Evolutionary conservation across 1,140 invertebrate species (phyloP), one percentile per base, ranked within the genome.

Genomic region (Ceratina japonica): DNA sequence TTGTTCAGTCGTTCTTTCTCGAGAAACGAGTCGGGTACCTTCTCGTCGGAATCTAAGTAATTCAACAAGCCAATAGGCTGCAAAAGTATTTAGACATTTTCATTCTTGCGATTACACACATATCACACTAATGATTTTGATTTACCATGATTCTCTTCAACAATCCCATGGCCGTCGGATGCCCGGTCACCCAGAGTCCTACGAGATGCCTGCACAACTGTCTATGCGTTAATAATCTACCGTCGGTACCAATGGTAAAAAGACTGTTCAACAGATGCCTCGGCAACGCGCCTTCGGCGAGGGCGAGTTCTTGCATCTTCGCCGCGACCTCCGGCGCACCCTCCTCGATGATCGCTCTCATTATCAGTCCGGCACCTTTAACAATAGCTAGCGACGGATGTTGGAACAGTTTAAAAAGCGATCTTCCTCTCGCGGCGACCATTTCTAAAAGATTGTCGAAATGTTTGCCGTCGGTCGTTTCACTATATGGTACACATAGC

Each of bases 281-380:
- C 13, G 98, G 97, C 77, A 99, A 92, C 0, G 99, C 98, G n/a
- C 98, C 98, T 93, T 99, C 99, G 12, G 98, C 97, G 63, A 99
- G 92, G 10, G 99, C 97, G 73, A 99, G 93, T 66, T 97, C 96
- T 93, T 99, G 99, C 98, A 99, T 99, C 87, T 96, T 95, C 37
- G 96, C 95, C 16, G 98, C 97, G 61, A 99, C 96, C 87, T 97
- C 97, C 54, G 95, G 94, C 70, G 97, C 96, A 15, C 98, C 98
- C 93, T 99, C 99, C 93, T 99, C 99, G 83, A 99, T 99, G 20
- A 99, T 95, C 22, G 99, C 98, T 85, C 98, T 95, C 96, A 99
- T 97, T 31, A 99, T 96, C 68, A 99, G 92, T 3, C 99, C 98
- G 3, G 98, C 98, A 13, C 99, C 98, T 93, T 99, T 99, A 0